Evolutionary conservation across 2,113 vertebrate species (phyloP).

Genomic region (Pardalotus punctatus): DNA sequence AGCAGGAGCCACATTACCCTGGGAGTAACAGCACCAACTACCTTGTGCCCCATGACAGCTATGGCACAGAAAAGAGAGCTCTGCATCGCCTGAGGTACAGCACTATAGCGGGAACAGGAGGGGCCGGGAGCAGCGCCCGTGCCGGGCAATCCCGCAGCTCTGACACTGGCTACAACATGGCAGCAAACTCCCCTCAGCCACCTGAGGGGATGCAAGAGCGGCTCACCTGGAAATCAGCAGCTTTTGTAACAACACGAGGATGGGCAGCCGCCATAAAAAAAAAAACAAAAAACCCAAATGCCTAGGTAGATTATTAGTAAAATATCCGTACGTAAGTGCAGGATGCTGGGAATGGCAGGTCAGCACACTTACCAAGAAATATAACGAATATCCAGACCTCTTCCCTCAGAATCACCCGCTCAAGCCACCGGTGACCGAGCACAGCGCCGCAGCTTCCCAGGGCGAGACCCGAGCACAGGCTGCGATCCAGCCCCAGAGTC

Average conservation of each 20-base stretch:
- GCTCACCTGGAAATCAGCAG: background rate
- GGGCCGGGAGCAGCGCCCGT: background rate
- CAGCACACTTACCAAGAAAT: background rate
- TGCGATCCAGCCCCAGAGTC: fast-evolving
- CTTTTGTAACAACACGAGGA: background rate
- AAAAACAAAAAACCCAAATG: background rate
- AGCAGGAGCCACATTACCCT: background rate
- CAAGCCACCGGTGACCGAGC: background rate
- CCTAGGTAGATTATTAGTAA: background rate
- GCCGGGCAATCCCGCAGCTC: background rate
- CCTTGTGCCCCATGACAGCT: background rate
- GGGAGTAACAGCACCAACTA: background rate
- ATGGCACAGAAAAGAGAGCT: background rate
- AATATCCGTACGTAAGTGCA: fast-evolving
- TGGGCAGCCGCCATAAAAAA: background rate
- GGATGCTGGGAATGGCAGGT: background rate
- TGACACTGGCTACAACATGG: fast-evolving
- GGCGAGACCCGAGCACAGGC: background rate
- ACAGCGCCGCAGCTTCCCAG: background rate
- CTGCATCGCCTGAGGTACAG: background rate
- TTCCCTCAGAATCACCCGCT: background rate
- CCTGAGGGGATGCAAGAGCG: background rate
- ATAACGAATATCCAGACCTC: background rate
- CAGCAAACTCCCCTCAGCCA: background rate
- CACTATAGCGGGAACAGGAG: background rate